Percentiles rank a stretch among this genome's conserved stretches.
Evolutionary conservation across 2,888 invertebrate genomes (phyloP).

Genomic region (Nudaria mundana): DNA sequence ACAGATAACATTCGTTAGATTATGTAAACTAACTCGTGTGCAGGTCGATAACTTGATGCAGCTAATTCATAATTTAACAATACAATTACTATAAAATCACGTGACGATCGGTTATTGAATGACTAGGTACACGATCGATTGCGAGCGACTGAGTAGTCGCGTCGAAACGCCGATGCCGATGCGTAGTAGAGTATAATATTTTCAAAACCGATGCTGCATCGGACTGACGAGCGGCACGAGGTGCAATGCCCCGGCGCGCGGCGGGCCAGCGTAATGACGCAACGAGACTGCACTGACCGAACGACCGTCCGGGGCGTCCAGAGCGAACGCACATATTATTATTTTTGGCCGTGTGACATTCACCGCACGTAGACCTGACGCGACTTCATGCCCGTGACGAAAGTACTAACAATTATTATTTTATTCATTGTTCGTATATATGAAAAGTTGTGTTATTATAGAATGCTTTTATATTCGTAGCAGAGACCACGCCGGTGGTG

Average conservation of each 20-base stretch:
- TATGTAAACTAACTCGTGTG: background rate
- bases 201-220: constrained; percentile 28
- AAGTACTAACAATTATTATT: constrained; percentile 50
- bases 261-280: constrained; percentile 69
- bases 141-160: constrained; percentile 40
- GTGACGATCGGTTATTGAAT: constrained; percentile 70
- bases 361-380: constrained; percentile 53
- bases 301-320: constrained; percentile 47
- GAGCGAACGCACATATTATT: constrained; percentile 51
- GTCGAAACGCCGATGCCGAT: no score
- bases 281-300: constrained; percentile 73
- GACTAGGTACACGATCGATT: constrained; percentile 49
- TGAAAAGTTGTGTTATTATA: constrained; percentile 38
- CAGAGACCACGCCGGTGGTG: constrained; percentile 29
- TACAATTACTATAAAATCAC: constrained; percentile 26
- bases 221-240: constrained; percentile 44
- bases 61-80: no score
- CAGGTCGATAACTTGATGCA: no score
- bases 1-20: no score
- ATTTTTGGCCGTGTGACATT: constrained; percentile 74
- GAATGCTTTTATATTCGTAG: constrained; percentile 35
- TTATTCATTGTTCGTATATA: constrained; percentile 41
- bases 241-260: constrained; percentile 75
- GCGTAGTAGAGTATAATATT: no score
- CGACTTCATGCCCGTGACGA: constrained; percentile 51